Conservation (phyloP, 1,140 invertebrate genomes). For the Aphaenogaster ashmeadi region DNA sequence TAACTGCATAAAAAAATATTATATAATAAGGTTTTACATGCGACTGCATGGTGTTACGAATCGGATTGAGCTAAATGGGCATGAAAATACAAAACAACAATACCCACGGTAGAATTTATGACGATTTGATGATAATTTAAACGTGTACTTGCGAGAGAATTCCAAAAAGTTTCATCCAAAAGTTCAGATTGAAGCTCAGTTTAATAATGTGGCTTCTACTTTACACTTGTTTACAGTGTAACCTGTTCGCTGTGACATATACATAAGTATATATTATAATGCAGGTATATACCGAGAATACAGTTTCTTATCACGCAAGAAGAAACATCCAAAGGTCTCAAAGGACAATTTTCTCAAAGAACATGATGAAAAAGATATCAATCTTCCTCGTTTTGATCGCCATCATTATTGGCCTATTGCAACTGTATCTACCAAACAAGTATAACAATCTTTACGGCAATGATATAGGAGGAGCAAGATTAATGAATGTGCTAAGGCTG, state of each 20-base stretch:
- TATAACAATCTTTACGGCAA: neutral
- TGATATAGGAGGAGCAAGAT: neutral
- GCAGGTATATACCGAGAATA: neutral
- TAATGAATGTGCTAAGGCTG: constrained; percentile 86
- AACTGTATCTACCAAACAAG: neutral
- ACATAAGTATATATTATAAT: neutral
- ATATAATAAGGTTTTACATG: neutral
- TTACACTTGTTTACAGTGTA: neutral
- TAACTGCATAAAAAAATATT: neutral
- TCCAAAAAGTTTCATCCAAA: neutral
- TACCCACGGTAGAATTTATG: neutral
- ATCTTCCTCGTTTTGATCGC: neutral
- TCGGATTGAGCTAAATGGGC: neutral
- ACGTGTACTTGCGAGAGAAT: neutral
- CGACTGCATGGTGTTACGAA: neutral
- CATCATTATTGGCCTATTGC: neutral
- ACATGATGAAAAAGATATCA: neutral
- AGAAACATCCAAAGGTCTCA: neutral
- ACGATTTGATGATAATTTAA: neutral
- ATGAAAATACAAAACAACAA: neutral
- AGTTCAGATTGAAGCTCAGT: neutral
- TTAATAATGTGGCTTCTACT: neutral
- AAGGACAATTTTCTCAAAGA: neutral
- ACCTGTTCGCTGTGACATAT: neutral
- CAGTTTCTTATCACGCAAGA: too few species aligned